These are phyloP conservation scores for Porites lutea DNA, from an alignment of 64 coral and sea anemone species.

Conservation along the genomic window DNA sequence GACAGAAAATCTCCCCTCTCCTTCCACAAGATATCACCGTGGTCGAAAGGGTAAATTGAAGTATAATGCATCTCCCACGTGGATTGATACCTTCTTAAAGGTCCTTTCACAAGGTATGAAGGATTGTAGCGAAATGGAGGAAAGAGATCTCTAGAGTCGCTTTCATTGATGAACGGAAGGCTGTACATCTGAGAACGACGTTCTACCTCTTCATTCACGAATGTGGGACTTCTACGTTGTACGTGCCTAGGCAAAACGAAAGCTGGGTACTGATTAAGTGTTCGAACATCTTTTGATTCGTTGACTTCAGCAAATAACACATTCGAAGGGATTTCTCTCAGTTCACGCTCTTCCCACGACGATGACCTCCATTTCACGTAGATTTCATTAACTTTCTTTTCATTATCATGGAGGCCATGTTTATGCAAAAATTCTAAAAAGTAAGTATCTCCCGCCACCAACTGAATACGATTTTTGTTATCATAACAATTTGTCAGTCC, in stretches of 20 bases:
- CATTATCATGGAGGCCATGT: background rate
- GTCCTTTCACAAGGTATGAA: conserved; percentile 42
- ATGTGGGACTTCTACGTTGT: background rate
- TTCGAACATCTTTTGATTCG: no score
- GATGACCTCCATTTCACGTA: conserved; percentile 13
- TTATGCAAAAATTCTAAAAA: conserved; percentile 11
- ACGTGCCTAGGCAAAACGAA: conserved; percentile 45
- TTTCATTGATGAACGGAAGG: conserved; percentile 52
- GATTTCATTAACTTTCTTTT: background rate
- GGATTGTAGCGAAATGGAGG: conserved; percentile 40
- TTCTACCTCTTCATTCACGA: background rate
- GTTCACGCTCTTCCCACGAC: background rate
- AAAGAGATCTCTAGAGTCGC: conserved; percentile 57
- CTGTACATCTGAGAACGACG: conserved; percentile 12
- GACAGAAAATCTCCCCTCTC: conserved; percentile 8
- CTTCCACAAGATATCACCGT: conserved; percentile 9
- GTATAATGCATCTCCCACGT: conserved; percentile 55
- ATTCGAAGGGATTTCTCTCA: conserved; percentile 2
- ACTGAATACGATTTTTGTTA: no score
- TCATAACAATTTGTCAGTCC: background rate
- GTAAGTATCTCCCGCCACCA: background rate
- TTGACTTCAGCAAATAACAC: background rate
- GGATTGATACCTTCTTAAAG: conserved; percentile 43
- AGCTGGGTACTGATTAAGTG: background rate
- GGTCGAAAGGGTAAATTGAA: conserved; percentile 45